A percentile compares a stretch with the other conserved stretches of the same genome.
phyloP scores from a whole-genome alignment of 2,888 invertebrate species.

The Plagodis pulveraria region DNA sequence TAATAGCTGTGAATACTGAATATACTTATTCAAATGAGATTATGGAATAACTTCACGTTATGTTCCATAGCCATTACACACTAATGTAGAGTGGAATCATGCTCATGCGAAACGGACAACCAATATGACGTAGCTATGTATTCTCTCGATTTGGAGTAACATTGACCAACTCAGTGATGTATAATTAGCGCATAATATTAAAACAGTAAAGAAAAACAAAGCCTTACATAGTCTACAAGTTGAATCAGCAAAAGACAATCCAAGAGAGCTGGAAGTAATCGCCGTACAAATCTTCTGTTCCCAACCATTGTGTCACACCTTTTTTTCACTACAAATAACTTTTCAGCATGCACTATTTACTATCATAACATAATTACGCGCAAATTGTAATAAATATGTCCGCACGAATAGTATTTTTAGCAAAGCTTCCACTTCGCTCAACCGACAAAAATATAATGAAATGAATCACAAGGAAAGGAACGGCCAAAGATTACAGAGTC shows the following conservation, averaged over 20 bases:
- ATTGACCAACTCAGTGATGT: not conserved
- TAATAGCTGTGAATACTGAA: too few relatives aligned
- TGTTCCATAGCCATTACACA: too few relatives aligned
- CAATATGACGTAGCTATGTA: too few relatives aligned
- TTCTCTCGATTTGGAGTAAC: not conserved
- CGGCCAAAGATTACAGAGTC: too few relatives aligned
- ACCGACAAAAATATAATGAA: slow-evolving; percentile 29
- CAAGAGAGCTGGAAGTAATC: slow-evolving; percentile 60
- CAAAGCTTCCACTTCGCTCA: slow-evolving; percentile 25
- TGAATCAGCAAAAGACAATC: slow-evolving; percentile 64
- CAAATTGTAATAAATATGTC: slow-evolving; percentile 3
- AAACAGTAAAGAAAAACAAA: slow-evolving; percentile 34
- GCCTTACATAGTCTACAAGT: slow-evolving; percentile 68
- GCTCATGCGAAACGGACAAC: too few relatives aligned
- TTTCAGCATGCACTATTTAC: slow-evolving; percentile 44
- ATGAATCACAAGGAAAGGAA: not conserved
- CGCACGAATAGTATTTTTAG: slow-evolving; percentile 14
- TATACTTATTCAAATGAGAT: too few relatives aligned
- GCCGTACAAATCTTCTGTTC: slow-evolving; percentile 50
- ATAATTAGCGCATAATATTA: slow-evolving; percentile 52
- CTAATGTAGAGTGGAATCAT: too few relatives aligned
- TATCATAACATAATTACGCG: slow-evolving; percentile 66
- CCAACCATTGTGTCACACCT: slow-evolving; percentile 62
- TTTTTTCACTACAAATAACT: slow-evolving; percentile 49
- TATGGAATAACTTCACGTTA: too few relatives aligned